phyloP scores from a whole-genome alignment of 1,140 invertebrate species.

The Trichonephila clavipes region DNA sequence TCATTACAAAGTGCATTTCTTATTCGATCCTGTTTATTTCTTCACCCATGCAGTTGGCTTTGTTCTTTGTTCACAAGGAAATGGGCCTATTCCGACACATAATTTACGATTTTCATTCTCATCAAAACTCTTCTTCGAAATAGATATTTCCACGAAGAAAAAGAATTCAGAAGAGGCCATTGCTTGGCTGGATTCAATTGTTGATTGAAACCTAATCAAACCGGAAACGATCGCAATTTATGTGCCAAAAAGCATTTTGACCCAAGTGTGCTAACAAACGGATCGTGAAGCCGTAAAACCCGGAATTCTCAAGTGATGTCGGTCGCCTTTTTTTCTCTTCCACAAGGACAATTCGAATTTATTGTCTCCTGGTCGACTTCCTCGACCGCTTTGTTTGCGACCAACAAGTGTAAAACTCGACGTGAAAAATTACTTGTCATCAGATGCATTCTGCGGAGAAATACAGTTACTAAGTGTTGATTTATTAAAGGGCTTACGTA shows the following conservation, averaged over 20 bases:
- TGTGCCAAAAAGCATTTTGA: not conserved
- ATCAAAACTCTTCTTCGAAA: not conserved
- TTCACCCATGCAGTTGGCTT: not conserved
- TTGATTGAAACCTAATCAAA: not conserved
- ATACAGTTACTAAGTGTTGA: not conserved
- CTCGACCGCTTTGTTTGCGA: not conserved
- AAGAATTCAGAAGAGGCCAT: not conserved
- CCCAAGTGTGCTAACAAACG: slow-evolving; percentile 5
- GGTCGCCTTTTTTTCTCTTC: not conserved
- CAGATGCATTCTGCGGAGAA: not conserved
- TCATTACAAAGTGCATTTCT: too few relatives aligned
- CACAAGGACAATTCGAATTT: slow-evolving; percentile 2
- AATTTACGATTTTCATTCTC: not conserved
- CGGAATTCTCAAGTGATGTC: not conserved
- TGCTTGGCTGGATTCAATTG: not conserved
- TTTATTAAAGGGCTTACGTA: not conserved
- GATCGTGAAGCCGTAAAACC: slow-evolving; percentile 16
- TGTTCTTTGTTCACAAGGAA: not conserved
- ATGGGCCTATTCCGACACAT: not conserved
- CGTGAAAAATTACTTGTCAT: not conserved
- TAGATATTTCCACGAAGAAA: not conserved
- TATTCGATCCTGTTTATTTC: not conserved
- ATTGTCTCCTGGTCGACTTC: not conserved
- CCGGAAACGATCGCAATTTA: not conserved
- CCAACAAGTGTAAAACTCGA: not conserved